phyloP scores from a whole-genome alignment of 2,797 vertebrate genomes.

The Protonibea diacanthus region DNA sequence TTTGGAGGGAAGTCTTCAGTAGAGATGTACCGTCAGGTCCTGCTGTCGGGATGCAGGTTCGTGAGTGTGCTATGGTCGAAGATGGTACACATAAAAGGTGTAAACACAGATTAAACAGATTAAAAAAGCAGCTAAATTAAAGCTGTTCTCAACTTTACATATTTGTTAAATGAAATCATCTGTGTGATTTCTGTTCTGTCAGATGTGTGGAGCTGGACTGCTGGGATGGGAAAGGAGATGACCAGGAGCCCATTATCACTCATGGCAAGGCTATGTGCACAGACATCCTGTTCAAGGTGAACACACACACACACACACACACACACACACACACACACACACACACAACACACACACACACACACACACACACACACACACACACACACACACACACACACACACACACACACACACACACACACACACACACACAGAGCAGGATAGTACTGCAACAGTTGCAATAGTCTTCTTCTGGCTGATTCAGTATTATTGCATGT shows the following conservation, averaged over 20 bases:
- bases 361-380: not conserved
- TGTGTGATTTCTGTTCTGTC: constrained; percentile 36
- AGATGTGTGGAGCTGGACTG: constrained; percentile 99
- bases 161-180: not conserved
- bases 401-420: no score
- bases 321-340: not conserved
- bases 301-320: not conserved
- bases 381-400: not conserved
- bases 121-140: not conserved
- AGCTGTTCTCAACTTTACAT: not conserved
- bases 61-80: not conserved
- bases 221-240: constrained; percentile 99
- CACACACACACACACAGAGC: no score
- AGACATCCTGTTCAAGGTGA: constrained; percentile 98
- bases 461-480: not conserved
- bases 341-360: constrained; percentile 2
- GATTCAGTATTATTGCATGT: not conserved
- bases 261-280: constrained; percentile 99
- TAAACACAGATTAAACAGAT: not conserved
- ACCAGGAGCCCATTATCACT: constrained; percentile 98
- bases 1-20: constrained; percentile 98
- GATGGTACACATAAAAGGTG: not conserved
- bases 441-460: not conserved
- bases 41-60: constrained; percentile 98
- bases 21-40: constrained; percentile 98